Conservation (phyloP, 2,888 invertebrate species). For the Tiphia femorata region DNA sequence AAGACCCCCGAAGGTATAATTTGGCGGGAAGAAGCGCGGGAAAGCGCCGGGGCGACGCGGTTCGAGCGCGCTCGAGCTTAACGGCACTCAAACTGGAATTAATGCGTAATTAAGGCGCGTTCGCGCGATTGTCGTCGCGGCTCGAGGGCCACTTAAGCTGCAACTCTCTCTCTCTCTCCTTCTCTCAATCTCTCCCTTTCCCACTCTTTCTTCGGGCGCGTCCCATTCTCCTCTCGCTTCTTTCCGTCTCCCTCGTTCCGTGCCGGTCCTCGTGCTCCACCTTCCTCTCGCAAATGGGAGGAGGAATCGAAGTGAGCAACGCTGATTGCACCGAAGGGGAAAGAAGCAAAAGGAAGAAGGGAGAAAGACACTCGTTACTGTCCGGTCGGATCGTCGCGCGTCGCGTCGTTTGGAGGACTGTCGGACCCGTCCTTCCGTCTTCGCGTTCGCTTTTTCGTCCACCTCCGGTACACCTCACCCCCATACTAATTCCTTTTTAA, state of each 20-base stretch:
- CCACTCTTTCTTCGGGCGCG: conserved; percentile 6
- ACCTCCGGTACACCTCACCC: neutral
- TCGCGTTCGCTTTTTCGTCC: neutral
- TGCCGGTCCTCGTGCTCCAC: too few relatives aligned
- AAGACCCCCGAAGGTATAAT: conserved; percentile 49
- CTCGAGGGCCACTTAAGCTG: conserved; percentile 42
- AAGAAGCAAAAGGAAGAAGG: neutral
- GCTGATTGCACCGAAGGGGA: conserved; percentile 19
- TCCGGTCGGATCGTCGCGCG: neutral
- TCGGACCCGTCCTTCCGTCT: neutral
- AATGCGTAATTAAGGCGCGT: conserved; percentile 56
- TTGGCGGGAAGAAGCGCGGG: conserved; percentile 42
- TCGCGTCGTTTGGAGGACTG: conserved; percentile 6
- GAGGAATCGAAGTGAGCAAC: conserved; percentile 29
- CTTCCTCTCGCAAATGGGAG: too few relatives aligned
- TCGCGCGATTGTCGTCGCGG: conserved; percentile 49
- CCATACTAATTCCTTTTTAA: conserved; percentile 29
- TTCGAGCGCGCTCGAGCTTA: conserved; percentile 42
- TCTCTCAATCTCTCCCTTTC: neutral
- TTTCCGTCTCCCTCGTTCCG: neutral
- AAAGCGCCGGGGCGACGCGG: conserved; percentile 30
- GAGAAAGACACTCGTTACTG: neutral
- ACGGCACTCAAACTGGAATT: conserved; percentile 53
- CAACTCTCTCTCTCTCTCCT: conserved; percentile 8
- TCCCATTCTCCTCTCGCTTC: neutral